phyloP scores from a whole-genome alignment of 2,888 invertebrate genomes.

The Conistra vaccinii region DNA sequence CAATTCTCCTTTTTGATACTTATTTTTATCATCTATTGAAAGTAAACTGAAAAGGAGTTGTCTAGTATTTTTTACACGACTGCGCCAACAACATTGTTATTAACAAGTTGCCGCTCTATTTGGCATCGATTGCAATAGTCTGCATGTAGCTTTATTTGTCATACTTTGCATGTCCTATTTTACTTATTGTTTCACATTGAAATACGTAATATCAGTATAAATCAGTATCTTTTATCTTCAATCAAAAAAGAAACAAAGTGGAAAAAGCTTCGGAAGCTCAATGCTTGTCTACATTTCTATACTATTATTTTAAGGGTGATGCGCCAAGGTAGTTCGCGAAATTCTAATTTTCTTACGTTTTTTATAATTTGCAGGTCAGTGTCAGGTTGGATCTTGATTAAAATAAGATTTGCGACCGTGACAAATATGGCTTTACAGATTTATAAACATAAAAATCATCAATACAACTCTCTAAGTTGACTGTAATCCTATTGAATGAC shows the following conservation, averaged over 20 bases:
- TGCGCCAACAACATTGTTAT: neutral
- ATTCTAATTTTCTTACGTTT: too few species aligned
- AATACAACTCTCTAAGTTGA: too few species aligned
- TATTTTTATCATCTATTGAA: neutral
- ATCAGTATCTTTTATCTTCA: neutral
- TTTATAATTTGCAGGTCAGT: too few species aligned
- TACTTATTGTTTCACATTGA: neutral
- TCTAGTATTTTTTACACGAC: neutral
- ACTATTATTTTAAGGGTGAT: too few species aligned
- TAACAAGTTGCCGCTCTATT: conserved; percentile 38
- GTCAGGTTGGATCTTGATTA: too few species aligned
- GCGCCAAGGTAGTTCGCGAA: too few species aligned
- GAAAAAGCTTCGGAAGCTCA: too few species aligned
- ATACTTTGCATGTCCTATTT: neutral
- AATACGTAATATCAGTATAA: neutral
- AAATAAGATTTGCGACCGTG: too few species aligned
- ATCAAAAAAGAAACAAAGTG: neutral
- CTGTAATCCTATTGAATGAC: too few species aligned
- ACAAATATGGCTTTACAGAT: too few species aligned
- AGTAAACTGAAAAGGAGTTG: conserved; percentile 18
- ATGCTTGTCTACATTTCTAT: neutral
- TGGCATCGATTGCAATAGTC: neutral
- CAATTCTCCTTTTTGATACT: neutral
- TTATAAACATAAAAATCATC: too few species aligned
- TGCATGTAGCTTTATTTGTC: conserved; percentile 8